Conservation (phyloP, 2,113 vertebrate genomes). For the Gobiocypris rarus region DNA sequence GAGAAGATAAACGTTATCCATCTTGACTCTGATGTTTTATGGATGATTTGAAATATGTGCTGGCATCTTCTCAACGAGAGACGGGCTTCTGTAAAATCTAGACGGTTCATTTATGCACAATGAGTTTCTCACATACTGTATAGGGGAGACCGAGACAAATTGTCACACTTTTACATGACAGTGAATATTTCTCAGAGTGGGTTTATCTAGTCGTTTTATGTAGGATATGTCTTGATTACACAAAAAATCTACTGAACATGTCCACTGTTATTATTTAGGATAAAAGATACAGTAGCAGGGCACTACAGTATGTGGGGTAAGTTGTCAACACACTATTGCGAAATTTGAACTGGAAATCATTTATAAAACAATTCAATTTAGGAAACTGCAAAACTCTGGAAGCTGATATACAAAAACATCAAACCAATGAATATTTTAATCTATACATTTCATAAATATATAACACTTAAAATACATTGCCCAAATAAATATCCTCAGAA, state of each 20-base stretch:
- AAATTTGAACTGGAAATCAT: neutral
- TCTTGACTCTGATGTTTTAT: conserved; percentile 65
- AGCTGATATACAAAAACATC: too few species aligned
- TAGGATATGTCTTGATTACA: neutral
- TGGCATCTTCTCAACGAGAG: conserved; percentile 43
- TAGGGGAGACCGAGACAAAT: neutral
- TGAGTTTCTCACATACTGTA: neutral
- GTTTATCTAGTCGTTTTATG: neutral
- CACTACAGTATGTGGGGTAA: neutral
- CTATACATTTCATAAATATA: too few species aligned
- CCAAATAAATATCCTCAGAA: neutral
- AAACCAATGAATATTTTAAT: too few species aligned
- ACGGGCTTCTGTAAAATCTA: conserved; percentile 12
- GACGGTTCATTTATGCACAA: neutral
- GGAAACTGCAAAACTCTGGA: neutral
- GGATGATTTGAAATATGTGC: conserved; percentile 67
- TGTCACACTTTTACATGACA: neutral
- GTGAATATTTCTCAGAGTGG: neutral
- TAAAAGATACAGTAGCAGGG: neutral
- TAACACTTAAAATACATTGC: neutral
- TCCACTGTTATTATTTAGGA: neutral
- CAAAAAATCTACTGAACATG: neutral
- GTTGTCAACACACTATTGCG: neutral
- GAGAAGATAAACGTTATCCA: conserved; percentile 72
- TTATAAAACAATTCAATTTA: neutral